phyloP scores from a whole-genome alignment of 2,797 vertebrate genomes.

The Thamnophis elegans region DNA sequence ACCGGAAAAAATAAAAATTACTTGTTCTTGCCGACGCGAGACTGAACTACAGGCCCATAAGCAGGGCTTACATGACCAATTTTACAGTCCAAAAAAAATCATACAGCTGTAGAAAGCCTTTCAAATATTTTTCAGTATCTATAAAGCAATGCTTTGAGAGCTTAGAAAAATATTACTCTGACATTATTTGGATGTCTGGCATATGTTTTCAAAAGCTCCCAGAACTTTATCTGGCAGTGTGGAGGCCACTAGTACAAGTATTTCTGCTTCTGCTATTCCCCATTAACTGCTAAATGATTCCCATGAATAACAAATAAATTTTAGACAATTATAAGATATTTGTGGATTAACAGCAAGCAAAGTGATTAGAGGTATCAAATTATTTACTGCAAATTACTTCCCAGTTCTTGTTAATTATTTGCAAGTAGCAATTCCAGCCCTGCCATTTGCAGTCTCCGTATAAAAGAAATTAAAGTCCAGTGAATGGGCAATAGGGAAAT shows the following conservation, averaged over 20 bases:
- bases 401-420: constrained; percentile 20
- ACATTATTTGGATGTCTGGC: background rate
- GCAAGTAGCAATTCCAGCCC: constrained; percentile 39
- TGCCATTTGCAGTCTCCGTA: constrained; percentile 19
- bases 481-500: constrained; percentile 29
- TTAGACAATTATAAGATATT: constrained; percentile 22
- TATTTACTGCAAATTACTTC: constrained; percentile 43
- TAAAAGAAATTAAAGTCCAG: constrained; percentile 25
- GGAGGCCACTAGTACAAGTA: constrained; percentile 10
- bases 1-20: background rate
- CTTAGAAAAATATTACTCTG: background rate
- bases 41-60: background rate
- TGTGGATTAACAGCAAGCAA: constrained; percentile 14
- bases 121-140: background rate
- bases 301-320: constrained; percentile 18
- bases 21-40: background rate
- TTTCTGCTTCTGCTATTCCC: constrained; percentile 41
- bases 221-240: background rate
- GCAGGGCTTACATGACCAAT: too few relatives aligned
- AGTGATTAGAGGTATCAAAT: constrained; percentile 36
- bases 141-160: background rate
- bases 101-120: background rate
- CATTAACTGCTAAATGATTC: constrained; percentile 20
- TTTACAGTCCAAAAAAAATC: background rate
- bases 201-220: constrained; percentile 14